Base-by-base conservation (phyloP, 2,797 vertebrate species). In the Hyperoplus lanceolatus region DNA sequence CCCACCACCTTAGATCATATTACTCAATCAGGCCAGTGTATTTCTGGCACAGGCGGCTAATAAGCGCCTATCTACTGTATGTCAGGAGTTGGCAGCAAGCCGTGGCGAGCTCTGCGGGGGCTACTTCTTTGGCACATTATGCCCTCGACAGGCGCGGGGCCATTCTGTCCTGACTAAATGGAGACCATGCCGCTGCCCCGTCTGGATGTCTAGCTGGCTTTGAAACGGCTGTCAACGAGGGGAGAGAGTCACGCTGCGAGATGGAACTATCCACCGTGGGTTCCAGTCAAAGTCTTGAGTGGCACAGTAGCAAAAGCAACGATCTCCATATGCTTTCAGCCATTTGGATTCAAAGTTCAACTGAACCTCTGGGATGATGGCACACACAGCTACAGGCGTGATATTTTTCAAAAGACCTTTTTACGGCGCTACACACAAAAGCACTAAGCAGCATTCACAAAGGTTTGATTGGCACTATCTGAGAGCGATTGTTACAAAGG, bases 91-190 rank as follows among this genome's bases (percentile, higher is more conserved):
- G 88, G 89, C 90, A 83, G 79, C 65, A 8, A 29, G 57, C 56
- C 12, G 8, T 0, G 13, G 51, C n/a, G 51, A 73, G 70, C 86
- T 75, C 85, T n/a, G 79, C 62, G 41, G 87, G 85, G 29, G 29
- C 29, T 76, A 57, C 69, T 75, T 9, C 61, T 68, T 75, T 93
- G 90, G 91, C 88, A 79, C 16, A 4, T 29, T 29, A 29, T 2
- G 48, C 77, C 86, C 82, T 62, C 8, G 7, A 42, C 58, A 86
- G 90, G 86, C 88, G 76, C 18, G 46, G 29, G 29, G 80, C 54
- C 6, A n/a, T 62, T 74, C 73, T 86, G 86, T 89, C 82, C 73
- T 67, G 16, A 0, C 78, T 89, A 81, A 90, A 90, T 82, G 87
- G 85, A 85, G 86, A 80, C 82, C 75, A 66, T 64, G 72, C 65